Evolutionary conservation across 2,113 vertebrate genomes (phyloP), one percentile per base, ranked within the genome.

Genomic region (Morone chrysops): DNA sequence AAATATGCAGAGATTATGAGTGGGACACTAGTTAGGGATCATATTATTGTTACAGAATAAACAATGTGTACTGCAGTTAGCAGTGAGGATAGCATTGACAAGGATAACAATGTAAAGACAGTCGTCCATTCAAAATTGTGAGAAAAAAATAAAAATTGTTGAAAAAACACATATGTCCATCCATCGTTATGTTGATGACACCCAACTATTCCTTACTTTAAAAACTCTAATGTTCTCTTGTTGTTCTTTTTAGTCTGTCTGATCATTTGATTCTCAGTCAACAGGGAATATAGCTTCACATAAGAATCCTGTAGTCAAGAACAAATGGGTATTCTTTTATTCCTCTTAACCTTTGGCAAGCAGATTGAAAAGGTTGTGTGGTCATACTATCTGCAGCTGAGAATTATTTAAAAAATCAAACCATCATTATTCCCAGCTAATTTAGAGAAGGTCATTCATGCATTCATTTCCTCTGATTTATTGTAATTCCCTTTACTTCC

Each of bases 311-410:
- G 16, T 20, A 45, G 45, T 41, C 12, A 14, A 66, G 31, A 22
- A 53, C 36, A 45, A 47, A 4, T 7, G 62, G 38, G 69, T 59
- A 43, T 76, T 82, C 40, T 63, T 48, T 59, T 47, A 5, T 47
- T 54, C 45, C 47, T 71, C 45, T 61, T 68, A 78, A 83, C 75
- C 61, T 67, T 78, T 83, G 68, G 18, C 43, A 45, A 51, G 61
- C 61, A 68, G 54, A 73, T 53, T 72, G 59, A 65, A 83, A 70
- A 77, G 67, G 59, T 31, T 51, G 31, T 56, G 50, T 40, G 59
- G 41, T 38, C 47, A 38, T 22, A 7, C 40, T 20, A 25, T 45
- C 47, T 68, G 43, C 47, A n/a, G 31, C 43, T 48, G 72, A 75
- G 31, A 62, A 57, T 38, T 80, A 18, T 56, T n/a, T 3, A 4